These are phyloP conservation scores for Tonatia bakeri DNA, from an alignment of 2,113 vertebrate species.

Conservation along the genomic window DNA sequence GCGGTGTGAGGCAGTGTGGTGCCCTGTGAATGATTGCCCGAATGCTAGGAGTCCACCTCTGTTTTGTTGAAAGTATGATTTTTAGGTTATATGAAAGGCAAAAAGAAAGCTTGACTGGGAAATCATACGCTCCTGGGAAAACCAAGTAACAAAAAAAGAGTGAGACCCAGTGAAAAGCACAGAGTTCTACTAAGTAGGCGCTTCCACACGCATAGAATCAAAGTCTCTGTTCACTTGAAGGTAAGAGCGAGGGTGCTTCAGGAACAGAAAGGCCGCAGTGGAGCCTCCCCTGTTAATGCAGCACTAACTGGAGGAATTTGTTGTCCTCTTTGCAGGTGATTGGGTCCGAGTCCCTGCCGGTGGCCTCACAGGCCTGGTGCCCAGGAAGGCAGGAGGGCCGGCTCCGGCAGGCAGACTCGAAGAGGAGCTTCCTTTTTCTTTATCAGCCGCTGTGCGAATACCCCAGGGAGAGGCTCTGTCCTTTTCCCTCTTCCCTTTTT, in stretches of 20 bases:
- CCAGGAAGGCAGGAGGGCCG: rapidly evolving
- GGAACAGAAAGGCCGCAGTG: background rate
- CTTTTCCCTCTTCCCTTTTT: background rate
- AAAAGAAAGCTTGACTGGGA: background rate
- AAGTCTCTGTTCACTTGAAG: background rate
- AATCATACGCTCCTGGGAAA: background rate
- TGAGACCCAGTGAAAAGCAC: background rate
- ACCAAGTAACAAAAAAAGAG: background rate
- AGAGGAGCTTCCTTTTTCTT: background rate
- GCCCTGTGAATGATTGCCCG: background rate
- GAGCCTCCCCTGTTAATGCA: background rate
- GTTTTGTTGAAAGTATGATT: background rate
- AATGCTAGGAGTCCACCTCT: background rate
- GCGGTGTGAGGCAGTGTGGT: background rate
- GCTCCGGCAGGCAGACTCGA: background rate
- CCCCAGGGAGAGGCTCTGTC: background rate
- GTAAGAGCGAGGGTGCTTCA: background rate
- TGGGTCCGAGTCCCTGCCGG: no score
- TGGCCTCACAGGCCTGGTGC: rapidly evolving
- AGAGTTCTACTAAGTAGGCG: rapidly evolving
- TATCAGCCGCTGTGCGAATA: background rate
- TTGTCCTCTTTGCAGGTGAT: background rate
- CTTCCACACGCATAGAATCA: background rate
- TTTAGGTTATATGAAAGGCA: background rate
- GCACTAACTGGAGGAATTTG: background rate